These are phyloP conservation scores for Coracopsis vasa DNA, from an alignment of 2,113 vertebrate species.

Conservation along the genomic window DNA sequence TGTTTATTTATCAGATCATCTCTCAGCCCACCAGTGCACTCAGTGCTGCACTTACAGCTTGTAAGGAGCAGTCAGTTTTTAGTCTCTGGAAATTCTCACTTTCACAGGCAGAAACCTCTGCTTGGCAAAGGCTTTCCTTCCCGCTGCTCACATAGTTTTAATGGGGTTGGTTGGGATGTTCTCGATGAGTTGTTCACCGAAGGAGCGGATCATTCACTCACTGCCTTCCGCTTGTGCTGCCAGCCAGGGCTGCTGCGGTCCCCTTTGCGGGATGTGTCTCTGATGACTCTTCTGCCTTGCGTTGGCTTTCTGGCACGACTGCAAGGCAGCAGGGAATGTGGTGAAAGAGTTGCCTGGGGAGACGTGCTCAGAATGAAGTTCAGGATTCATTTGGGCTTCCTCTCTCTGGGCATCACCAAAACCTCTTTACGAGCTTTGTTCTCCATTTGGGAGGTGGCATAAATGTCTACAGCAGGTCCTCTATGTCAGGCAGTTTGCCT, in stretches of 20 bases:
- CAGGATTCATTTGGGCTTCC: background rate
- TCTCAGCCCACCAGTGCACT: background rate
- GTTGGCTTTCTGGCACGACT: background rate
- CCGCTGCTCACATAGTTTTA: background rate
- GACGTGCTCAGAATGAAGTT: background rate
- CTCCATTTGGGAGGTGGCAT: background rate
- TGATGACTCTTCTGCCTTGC: background rate
- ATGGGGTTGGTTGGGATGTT: background rate
- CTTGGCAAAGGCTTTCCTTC: background rate
- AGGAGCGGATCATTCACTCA: background rate
- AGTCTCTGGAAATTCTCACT: background rate
- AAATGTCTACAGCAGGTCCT: background rate
- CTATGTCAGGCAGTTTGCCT: background rate
- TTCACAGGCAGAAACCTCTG: background rate
- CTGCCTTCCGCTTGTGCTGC: background rate
- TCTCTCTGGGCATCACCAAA: background rate
- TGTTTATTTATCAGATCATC: constrained; percentile 27
- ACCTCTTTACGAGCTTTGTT: background rate
- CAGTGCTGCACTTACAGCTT: background rate
- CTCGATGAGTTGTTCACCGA: background rate
- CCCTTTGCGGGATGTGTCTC: background rate
- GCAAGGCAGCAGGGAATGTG: accelerated
- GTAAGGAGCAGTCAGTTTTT: background rate
- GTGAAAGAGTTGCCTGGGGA: background rate
- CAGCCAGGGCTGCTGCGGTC: background rate